phyloP scores from a whole-genome alignment of 2,797 vertebrate species.

The Microctenopoma stevenorrisi region DNA sequence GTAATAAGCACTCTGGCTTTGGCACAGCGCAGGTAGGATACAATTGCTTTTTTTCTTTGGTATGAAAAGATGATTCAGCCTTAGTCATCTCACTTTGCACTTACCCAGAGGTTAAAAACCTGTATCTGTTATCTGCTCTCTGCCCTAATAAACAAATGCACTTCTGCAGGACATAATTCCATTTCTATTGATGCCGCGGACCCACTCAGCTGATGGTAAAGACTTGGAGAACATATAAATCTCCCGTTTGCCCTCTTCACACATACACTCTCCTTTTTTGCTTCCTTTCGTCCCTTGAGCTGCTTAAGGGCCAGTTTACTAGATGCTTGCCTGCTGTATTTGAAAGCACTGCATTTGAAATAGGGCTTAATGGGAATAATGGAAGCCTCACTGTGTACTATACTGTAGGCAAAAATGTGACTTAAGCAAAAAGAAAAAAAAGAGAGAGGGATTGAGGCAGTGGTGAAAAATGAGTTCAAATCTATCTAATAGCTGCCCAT shows the following conservation, averaged over 20 bases:
- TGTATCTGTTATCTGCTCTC: slow-evolving; percentile 66
- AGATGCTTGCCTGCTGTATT: slow-evolving; percentile 47
- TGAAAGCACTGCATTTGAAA: slow-evolving; percentile 67
- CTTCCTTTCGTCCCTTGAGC: slow-evolving; percentile 37
- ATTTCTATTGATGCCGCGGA: slow-evolving; percentile 77
- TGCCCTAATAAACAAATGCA: slow-evolving; percentile 75
- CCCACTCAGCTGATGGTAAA: slow-evolving; percentile 73
- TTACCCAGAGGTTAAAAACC: slow-evolving; percentile 76
- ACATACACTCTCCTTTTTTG: slow-evolving; percentile 46
- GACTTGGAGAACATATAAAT: slow-evolving; percentile 72
- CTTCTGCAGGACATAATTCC: slow-evolving; percentile 74
- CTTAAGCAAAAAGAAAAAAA: slow-evolving; percentile 32
- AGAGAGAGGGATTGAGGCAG: slow-evolving; percentile 28
- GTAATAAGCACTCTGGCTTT: slow-evolving; percentile 30
- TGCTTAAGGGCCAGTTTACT: slow-evolving; percentile 47
- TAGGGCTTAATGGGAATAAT: slow-evolving; percentile 60
- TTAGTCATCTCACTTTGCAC: slow-evolving; percentile 54
- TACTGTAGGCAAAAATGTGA: slow-evolving; percentile 45
- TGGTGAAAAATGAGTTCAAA: slow-evolving; percentile 73
- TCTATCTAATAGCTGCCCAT: slow-evolving; percentile 72
- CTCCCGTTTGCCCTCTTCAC: slow-evolving; percentile 69
- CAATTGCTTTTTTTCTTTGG: slow-evolving; percentile 36
- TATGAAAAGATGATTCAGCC: slow-evolving; percentile 51
- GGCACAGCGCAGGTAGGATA: slow-evolving; percentile 37
- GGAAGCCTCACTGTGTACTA: slow-evolving; percentile 32